Evolutionary conservation across 2,888 invertebrate genomes (phyloP).

Genomic region (Plutella xylostella): DNA sequence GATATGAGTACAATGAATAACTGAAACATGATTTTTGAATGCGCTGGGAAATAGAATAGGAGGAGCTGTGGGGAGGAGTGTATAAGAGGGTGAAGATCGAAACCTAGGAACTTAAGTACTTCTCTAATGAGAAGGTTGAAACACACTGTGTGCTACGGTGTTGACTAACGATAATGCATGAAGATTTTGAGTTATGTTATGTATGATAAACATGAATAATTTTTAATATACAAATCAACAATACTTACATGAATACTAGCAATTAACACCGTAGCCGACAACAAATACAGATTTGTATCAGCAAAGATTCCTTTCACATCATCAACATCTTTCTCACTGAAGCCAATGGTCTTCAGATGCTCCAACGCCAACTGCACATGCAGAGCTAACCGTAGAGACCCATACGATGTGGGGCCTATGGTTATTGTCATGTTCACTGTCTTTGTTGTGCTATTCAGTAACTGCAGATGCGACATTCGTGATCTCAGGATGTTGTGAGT

Average conservation of each 20-base stretch:
- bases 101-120: too few relatives aligned
- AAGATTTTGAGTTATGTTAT: too few relatives aligned
- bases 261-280: slow-evolving; percentile 90
- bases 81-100: too few relatives aligned
- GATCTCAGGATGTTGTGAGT: slow-evolving; percentile 87
- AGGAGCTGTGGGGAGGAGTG: too few relatives aligned
- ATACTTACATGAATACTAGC: slow-evolving; percentile 91
- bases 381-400: slow-evolving; percentile 80
- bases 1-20: too few relatives aligned
- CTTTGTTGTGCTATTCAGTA: slow-evolving; percentile 70
- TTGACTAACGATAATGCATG: too few relatives aligned
- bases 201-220: too few relatives aligned
- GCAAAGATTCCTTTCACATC: slow-evolving; percentile 97
- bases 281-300: slow-evolving; percentile 92
- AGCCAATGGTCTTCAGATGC: slow-evolving; percentile 81
- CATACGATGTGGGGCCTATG: slow-evolving; percentile 82
- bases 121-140: too few relatives aligned
- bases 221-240: too few relatives aligned
- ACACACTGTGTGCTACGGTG: too few relatives aligned
- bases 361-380: slow-evolving; percentile 82
- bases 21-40: too few relatives aligned
- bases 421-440: slow-evolving; percentile 75
- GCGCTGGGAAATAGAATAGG: too few relatives aligned
- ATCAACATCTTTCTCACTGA: slow-evolving; percentile 94
- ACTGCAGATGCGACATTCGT: slow-evolving; percentile 79